These are phyloP conservation scores for Condylostylus longicornis DNA, from an alignment of 1,140 invertebrate genomes.

Conservation along the genomic window DNA sequence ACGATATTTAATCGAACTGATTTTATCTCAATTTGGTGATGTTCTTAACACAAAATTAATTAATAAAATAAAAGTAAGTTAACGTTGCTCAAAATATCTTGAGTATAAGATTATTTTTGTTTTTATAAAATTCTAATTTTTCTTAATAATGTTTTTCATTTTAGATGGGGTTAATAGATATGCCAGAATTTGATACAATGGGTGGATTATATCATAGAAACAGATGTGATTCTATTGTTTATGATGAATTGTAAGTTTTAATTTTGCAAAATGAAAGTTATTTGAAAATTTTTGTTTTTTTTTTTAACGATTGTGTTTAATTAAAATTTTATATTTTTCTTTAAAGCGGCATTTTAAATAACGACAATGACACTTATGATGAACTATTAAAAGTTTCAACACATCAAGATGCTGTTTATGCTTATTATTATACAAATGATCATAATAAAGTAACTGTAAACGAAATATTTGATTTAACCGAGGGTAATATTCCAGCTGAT, in stretches of 20 bases:
- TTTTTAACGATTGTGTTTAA: neutral
- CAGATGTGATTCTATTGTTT: too few species aligned
- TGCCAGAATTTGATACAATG: too few species aligned
- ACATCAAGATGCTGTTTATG: conserved; percentile 73
- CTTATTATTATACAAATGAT: conserved; percentile 79
- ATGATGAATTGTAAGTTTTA: too few species aligned
- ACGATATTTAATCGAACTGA: neutral
- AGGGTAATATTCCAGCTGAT: conserved; percentile 36
- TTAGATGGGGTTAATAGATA: too few species aligned
- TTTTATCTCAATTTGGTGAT: neutral
- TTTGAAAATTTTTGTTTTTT: neutral
- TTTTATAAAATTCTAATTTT: too few species aligned
- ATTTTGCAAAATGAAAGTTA: too few species aligned
- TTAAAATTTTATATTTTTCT: neutral
- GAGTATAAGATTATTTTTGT: too few species aligned
- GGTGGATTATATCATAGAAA: too few species aligned
- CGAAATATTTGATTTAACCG: conserved; percentile 73
- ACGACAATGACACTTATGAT: conserved; percentile 62
- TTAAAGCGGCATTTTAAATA: conserved; percentile 19
- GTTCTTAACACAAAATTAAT: neutral
- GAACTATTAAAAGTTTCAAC: conserved; percentile 69
- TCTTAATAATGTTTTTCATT: too few species aligned
- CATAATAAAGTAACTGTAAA: conserved; percentile 67
- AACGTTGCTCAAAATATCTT: too few species aligned
- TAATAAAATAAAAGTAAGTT: neutral